Base-by-base conservation (phyloP, 2,113 vertebrate genomes). In the Cyprinodon tularosa region DNA sequence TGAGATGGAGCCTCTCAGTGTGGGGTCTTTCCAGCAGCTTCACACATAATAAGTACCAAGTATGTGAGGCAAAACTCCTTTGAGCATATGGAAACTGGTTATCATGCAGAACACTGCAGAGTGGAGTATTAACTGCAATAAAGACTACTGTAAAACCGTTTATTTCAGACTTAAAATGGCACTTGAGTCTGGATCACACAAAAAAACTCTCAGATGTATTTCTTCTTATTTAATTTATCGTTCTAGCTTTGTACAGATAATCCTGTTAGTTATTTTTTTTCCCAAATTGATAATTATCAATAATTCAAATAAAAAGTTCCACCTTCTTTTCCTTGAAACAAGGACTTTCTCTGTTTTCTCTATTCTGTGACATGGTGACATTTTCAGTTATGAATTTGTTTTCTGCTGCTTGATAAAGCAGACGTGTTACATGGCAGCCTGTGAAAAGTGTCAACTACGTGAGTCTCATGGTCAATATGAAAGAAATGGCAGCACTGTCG, bases 1-100 rank as follows among this genome's bases (percentile, higher is more conserved):
- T 75, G 61, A 84, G 87, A 86, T 71, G 78, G 68, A 37, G 77
- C 76, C 71, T 76, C 88, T 87, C 88, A 90, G 87, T 88, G 91
- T 90, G 89, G 82, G 89, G 88, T 86, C 86, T 62, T 68, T 74
- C 62, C 80, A 75, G 62, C 84, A 84, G 81, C 71, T 75, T 50
- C 4, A 2, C 79, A 80, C 74, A 79, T 75, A 69, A 72, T 66
- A 59, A 68, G 77, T 70, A 62, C 78, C 72, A 75, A 69, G 66
- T 60, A 78, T 74, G 74, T 77, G 69, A 78, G 86, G 72, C 59
- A 72, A 68, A 73, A 45, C 82, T 84, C 86, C 84, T 89, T 83
- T 88, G 75, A 83, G 76, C 66, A 79, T 71, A 84, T 71, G 73
- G 65, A 69, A 50, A 66, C 53, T 78, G 80, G 53, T 72, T 66